These are phyloP conservation scores for Zonitis immaculata DNA, from an alignment of 2,888 invertebrate genomes.

Conservation along the genomic window DNA sequence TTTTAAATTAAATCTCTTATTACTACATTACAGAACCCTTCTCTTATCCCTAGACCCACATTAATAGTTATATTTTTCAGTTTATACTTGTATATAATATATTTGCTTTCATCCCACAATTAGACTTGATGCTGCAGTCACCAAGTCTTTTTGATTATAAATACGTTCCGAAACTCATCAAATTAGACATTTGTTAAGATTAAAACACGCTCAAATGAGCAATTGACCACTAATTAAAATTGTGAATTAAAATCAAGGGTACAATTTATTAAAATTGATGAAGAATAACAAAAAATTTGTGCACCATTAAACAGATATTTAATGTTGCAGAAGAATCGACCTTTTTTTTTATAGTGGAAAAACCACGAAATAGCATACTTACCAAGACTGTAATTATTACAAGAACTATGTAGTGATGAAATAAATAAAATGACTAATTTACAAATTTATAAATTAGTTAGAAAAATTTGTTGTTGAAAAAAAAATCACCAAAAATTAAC, in stretches of 20 bases:
- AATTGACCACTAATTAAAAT: neutral
- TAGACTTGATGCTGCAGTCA: neutral
- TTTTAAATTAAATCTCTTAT: neutral
- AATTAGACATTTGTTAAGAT: too few relatives aligned
- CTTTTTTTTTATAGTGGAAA: neutral
- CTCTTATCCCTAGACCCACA: too few relatives aligned
- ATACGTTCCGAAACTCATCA: too few relatives aligned
- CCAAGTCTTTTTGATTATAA: neutral
- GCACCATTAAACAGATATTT: neutral
- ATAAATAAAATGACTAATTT: neutral
- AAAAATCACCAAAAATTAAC: too few relatives aligned
- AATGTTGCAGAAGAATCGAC: neutral
- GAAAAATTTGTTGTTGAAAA: neutral
- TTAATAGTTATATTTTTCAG: too few relatives aligned
- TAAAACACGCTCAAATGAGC: neutral
- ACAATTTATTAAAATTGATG: too few relatives aligned
- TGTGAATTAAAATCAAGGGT: neutral
- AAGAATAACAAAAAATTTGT: neutral
- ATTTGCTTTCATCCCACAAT: too few relatives aligned
- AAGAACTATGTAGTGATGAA: too few relatives aligned
- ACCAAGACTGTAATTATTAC: neutral
- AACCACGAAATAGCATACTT: neutral
- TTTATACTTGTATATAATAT: slow-evolving; percentile 29
- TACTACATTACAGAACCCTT: slow-evolving; percentile 18
- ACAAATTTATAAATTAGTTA: neutral